These are phyloP conservation scores for Ischnus inquisitorius DNA, from an alignment of 2,888 invertebrate species.

Conservation along the genomic window DNA sequence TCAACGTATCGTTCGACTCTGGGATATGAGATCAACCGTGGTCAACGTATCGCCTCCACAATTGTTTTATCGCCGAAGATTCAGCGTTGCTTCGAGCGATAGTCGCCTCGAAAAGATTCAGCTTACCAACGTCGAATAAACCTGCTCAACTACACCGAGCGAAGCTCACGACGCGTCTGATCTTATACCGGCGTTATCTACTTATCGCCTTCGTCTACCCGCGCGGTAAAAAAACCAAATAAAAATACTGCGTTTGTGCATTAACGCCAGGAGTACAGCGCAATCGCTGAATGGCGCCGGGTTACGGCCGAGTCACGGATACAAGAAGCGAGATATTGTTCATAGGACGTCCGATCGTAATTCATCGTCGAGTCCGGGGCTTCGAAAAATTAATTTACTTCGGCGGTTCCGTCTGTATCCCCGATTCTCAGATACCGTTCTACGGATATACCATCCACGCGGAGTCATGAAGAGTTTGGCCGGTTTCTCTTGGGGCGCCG, in stretches of 20 bases:
- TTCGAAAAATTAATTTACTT: conserved; percentile 75
- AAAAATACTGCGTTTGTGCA: not conserved
- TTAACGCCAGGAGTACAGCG: not conserved
- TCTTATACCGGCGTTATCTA: conserved; percentile 34
- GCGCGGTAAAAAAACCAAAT: not conserved
- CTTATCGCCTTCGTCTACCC: not conserved
- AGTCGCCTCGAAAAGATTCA: not conserved
- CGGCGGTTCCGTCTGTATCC: conserved; percentile 63
- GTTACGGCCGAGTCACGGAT: conserved; percentile 47
- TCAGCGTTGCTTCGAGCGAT: too few species aligned
- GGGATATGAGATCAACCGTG: not conserved
- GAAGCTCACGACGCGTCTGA: conserved; percentile 58
- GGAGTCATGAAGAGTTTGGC: conserved; percentile 25
- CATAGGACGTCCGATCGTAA: conserved; percentile 69
- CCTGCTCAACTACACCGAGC: not conserved
- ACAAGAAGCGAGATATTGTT: conserved; percentile 45
- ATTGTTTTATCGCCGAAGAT: conserved; percentile 7
- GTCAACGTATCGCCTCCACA: not conserved
- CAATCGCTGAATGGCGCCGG: conserved; percentile 45
- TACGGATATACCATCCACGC: conserved; percentile 55
- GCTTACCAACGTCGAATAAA: not conserved
- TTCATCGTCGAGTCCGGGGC: conserved; percentile 64
- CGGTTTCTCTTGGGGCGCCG: conserved; percentile 70
- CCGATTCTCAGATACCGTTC: conserved; percentile 51
- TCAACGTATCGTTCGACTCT: too few species aligned